phyloP scores from a whole-genome alignment of 2,113 vertebrate species.

The Columba livia region DNA sequence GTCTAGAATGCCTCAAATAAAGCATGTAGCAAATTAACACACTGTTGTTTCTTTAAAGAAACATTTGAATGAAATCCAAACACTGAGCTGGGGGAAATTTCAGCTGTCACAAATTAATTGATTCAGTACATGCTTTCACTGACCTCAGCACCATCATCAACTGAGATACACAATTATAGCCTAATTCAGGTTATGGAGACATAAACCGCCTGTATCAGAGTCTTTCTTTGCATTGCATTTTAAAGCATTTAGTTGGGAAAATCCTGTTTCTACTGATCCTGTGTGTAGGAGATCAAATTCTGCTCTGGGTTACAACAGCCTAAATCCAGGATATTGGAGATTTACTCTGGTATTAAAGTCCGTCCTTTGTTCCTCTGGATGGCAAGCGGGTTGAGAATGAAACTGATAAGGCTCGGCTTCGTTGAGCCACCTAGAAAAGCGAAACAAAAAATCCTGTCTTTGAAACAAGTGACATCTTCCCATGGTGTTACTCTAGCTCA shows the following conservation, averaged over 20 bases:
- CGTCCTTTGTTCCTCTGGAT: not conserved
- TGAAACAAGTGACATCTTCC: not conserved
- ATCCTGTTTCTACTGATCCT: not conserved
- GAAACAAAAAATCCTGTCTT: not conserved
- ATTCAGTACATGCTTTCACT: not conserved
- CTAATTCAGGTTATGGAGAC: not conserved
- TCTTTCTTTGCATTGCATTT: not conserved
- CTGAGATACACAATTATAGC: not conserved
- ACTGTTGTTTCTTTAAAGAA: not conserved
- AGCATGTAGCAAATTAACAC: not conserved
- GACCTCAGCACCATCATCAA: not conserved
- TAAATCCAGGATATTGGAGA: not conserved
- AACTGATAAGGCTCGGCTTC: not conserved
- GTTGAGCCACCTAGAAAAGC: not conserved
- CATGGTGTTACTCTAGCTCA: not conserved
- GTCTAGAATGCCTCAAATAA: not conserved
- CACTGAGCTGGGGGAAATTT: not conserved
- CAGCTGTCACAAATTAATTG: conserved; percentile 35
- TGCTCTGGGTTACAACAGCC: not conserved
- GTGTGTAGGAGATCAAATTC: not conserved
- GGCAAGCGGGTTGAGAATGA: not conserved
- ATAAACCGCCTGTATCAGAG: not conserved
- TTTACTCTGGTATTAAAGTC: not conserved
- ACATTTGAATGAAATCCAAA: conserved; percentile 29
- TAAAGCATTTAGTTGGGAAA: not conserved